Conservation (phyloP, 2,113 vertebrate species). For the Psilopsiagon aymara region DNA sequence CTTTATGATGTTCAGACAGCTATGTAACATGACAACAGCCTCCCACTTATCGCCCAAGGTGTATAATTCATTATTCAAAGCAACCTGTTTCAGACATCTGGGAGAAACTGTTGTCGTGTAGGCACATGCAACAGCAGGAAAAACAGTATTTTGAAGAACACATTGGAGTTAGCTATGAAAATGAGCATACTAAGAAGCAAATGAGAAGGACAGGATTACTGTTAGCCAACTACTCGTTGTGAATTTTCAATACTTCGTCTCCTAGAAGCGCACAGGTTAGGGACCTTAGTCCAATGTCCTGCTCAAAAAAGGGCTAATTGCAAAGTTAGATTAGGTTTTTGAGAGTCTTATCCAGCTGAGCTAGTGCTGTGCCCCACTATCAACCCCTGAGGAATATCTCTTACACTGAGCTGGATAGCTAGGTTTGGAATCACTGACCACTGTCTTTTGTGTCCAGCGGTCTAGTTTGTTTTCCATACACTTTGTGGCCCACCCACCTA, state of each 20-base stretch:
- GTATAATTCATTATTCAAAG: not conserved
- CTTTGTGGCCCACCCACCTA: too few species aligned
- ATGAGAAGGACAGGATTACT: not conserved
- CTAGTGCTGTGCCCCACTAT: not conserved
- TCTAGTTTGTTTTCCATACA: not conserved
- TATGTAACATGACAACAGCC: not conserved
- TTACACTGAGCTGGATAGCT: fast-evolving
- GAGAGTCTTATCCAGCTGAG: not conserved
- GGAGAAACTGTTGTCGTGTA: not conserved
- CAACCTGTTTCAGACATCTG: not conserved
- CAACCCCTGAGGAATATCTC: not conserved
- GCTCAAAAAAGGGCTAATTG: not conserved
- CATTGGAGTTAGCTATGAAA: not conserved
- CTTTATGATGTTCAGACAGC: not conserved
- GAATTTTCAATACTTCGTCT: not conserved
- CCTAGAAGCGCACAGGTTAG: not conserved
- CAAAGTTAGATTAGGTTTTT: not conserved
- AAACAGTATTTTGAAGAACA: not conserved
- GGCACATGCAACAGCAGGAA: not conserved
- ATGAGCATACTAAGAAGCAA: not conserved
- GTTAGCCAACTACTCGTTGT: not conserved
- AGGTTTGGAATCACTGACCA: not conserved
- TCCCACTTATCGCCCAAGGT: not conserved
- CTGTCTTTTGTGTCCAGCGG: not conserved
- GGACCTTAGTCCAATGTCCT: not conserved